Conservation (phyloP, 2,888 invertebrate genomes). For the Crossocerus cetratus region DNA sequence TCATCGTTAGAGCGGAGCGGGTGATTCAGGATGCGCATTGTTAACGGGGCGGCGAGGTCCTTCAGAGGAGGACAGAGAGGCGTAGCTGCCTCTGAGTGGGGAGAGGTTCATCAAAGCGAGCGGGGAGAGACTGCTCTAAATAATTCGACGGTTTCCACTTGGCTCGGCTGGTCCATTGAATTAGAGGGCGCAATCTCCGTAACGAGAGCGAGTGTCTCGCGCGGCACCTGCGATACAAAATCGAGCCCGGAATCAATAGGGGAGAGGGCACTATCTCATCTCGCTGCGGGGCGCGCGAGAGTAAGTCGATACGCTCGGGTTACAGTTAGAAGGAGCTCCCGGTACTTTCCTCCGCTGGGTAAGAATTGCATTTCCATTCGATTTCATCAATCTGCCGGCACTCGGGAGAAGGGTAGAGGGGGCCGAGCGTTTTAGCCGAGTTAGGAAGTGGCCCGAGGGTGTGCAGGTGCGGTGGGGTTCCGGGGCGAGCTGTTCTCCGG, state of each 20-base stretch:
- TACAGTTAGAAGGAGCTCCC: neutral
- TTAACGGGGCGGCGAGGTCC: conserved; percentile 13
- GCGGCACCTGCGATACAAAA: neutral
- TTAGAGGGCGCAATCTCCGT: too few relatives aligned
- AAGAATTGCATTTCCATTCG: conserved; percentile 34
- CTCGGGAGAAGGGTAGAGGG: neutral
- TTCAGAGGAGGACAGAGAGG: too few relatives aligned
- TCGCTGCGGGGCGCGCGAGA: neutral
- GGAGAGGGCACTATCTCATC: too few relatives aligned
- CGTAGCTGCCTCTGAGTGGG: too few relatives aligned
- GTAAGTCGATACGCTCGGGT: neutral
- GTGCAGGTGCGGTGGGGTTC: neutral
- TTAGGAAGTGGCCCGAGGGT: neutral
- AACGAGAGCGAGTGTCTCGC: neutral
- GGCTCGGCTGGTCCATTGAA: too few relatives aligned
- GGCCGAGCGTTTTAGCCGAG: neutral
- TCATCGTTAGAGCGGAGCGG: conserved; percentile 38
- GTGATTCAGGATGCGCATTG: conserved; percentile 32
- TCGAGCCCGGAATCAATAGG: too few relatives aligned
- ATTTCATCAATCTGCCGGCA: conserved; percentile 19
- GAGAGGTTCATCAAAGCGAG: too few relatives aligned
- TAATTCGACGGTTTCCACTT: conserved; percentile 3
- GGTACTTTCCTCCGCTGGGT: conserved; percentile 13
- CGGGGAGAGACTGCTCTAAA: neutral
- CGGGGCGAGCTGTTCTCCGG: conserved; percentile 2